A percentile compares a stretch with the other conserved stretches of the same genome.
Conservation (phyloP, 2,797 vertebrate genomes). For the Cottoperca gobio region DNA sequence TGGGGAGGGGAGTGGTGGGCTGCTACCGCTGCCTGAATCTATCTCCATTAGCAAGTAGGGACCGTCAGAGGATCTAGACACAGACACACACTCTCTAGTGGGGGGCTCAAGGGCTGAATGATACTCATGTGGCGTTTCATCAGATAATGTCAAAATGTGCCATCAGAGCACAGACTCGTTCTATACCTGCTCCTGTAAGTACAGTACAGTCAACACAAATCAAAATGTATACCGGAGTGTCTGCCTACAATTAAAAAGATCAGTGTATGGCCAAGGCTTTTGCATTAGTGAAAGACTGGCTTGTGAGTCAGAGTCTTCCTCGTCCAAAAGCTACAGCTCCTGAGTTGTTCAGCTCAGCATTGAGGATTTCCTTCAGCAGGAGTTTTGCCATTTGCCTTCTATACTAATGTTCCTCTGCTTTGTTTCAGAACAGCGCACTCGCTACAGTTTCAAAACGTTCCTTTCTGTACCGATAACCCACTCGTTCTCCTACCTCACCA, state of each 20-base stretch:
- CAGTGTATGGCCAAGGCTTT: background rate
- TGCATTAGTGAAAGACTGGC: background rate
- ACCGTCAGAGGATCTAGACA: constrained; percentile 69
- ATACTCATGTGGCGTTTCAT: constrained; percentile 57
- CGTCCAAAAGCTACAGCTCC: constrained; percentile 6
- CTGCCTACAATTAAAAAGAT: background rate
- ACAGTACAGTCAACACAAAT: constrained; percentile 11
- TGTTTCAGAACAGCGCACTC: background rate
- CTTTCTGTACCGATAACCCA: constrained; percentile 1
- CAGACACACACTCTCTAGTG: constrained; percentile 49
- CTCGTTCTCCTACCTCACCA: constrained; percentile 7
- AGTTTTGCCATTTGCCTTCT: background rate
- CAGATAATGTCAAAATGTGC: constrained; percentile 52
- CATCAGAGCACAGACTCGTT: background rate
- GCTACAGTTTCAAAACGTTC: background rate
- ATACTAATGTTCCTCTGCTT: background rate
- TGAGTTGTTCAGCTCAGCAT: background rate
- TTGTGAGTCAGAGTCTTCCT: background rate
- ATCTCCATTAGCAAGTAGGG: constrained; percentile 79
- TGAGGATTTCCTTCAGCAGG: constrained; percentile 7
- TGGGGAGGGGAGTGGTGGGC: constrained; percentile 5
- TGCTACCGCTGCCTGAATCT: constrained; percentile 64
- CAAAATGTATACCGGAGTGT: background rate
- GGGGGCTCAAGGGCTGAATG: constrained; percentile 54
- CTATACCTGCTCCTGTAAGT: background rate